Conservation (phyloP, 35 echinoderm and acorn worm genomes). For the Lytechinus variegatus region DNA sequence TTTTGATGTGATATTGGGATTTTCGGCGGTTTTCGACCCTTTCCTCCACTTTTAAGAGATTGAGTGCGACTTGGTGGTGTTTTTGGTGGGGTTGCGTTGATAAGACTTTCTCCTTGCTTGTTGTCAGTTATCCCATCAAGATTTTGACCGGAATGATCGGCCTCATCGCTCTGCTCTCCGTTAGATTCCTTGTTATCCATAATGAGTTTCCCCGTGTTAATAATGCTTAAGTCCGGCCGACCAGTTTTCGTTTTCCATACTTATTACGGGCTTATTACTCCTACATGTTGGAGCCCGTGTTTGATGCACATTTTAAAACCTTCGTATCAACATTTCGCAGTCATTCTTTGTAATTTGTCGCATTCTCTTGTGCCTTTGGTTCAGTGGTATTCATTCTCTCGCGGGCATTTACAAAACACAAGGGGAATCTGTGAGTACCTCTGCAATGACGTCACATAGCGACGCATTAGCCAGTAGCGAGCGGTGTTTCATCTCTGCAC, state of each 20-base stretch:
- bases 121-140: background rate
- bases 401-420: constrained; percentile 30
- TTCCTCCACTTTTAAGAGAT: background rate
- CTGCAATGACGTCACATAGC: constrained; percentile 26
- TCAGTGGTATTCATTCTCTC: background rate
- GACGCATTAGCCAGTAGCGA: background rate
- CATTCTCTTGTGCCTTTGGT: background rate
- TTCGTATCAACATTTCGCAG: background rate
- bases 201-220: background rate
- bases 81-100: constrained; percentile 23
- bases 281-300: background rate
- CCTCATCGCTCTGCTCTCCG: background rate
- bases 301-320: background rate
- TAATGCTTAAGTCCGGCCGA: background rate
- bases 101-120: background rate
- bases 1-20: constrained; percentile 34
- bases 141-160: constrained; percentile 3
- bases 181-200: constrained; percentile 19
- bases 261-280: background rate
- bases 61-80: background rate
- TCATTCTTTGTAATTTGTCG: background rate
- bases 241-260: background rate
- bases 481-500: background rate
- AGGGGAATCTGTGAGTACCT: background rate
- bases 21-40: background rate